These are phyloP conservation scores for Rhopalosiphum nymphaeae DNA, from an alignment of 2,888 invertebrate species.

Conservation along the genomic window DNA sequence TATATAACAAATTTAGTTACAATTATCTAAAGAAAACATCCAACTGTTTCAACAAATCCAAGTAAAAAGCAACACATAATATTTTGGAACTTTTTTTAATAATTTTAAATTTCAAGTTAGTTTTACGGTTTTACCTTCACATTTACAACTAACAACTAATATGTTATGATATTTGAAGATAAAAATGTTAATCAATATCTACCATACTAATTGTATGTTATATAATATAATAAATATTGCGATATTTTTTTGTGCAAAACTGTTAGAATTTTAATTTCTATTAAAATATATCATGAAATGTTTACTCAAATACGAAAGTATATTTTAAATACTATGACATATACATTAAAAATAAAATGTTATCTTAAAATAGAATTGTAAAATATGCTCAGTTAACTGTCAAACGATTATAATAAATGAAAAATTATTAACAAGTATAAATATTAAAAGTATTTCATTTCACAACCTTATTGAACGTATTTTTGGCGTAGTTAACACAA, in stretches of 20 bases:
- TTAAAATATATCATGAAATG: not conserved
- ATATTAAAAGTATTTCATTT: not conserved
- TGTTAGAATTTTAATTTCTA: not conserved
- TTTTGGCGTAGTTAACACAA: not conserved
- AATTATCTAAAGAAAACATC: not conserved
- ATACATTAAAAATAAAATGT: not conserved
- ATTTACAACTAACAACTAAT: not conserved
- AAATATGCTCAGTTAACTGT: not conserved
- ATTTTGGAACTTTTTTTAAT: not conserved
- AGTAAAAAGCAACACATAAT: not conserved
- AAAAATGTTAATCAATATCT: not conserved
- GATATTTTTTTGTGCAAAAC: not conserved
- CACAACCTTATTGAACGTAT: not conserved
- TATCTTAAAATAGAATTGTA: not conserved
- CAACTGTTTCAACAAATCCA: not conserved
- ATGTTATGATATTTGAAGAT: not conserved
- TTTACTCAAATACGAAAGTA: not conserved
- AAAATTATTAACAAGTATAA: not conserved
- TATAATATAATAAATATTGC: not conserved
- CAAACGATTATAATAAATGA: not conserved
- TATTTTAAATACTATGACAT: not conserved
- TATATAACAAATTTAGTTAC: not conserved
- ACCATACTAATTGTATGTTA: not conserved
- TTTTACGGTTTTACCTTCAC: not conserved
- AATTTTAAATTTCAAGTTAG: not conserved